phyloP scores from a whole-genome alignment of 2,888 invertebrate species.

The Nemapogon koenigi region DNA sequence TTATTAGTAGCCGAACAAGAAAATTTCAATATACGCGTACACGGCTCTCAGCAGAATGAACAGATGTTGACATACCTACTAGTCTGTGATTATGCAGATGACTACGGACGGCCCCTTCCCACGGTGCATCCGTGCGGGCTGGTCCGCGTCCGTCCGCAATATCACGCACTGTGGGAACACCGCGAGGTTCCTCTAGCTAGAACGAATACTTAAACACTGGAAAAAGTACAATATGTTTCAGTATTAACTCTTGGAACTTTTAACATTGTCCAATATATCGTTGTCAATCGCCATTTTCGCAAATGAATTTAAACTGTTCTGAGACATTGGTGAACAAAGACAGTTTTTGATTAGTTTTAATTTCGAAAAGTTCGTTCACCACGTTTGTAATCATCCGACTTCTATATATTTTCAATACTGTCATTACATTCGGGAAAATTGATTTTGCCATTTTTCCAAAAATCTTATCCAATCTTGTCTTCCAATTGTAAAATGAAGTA shows the following conservation, averaged over 20 bases:
- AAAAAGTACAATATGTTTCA: background rate
- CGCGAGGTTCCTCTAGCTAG: too few relatives aligned
- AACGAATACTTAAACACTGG: too few relatives aligned
- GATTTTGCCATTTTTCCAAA: background rate
- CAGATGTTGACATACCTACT: too few relatives aligned
- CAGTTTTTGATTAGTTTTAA: background rate
- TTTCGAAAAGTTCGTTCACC: background rate
- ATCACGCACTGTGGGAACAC: too few relatives aligned
- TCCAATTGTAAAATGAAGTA: background rate
- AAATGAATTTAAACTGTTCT: background rate
- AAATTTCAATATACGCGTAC: too few relatives aligned
- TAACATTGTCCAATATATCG: background rate
- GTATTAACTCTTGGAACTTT: background rate
- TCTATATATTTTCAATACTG: background rate
- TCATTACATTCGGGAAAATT: background rate
- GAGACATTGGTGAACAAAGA: background rate
- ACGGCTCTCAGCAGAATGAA: too few relatives aligned
- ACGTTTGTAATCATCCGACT: background rate
- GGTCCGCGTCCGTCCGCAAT: too few relatives aligned
- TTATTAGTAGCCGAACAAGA: too few relatives aligned
- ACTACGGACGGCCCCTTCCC: too few relatives aligned
- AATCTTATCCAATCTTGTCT: background rate
- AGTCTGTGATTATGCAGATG: too few relatives aligned
- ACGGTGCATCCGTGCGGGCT: too few relatives aligned
- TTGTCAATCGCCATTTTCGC: background rate